Base-by-base conservation (phyloP, 2,113 vertebrate genomes). In the Falco punctatus region DNA sequence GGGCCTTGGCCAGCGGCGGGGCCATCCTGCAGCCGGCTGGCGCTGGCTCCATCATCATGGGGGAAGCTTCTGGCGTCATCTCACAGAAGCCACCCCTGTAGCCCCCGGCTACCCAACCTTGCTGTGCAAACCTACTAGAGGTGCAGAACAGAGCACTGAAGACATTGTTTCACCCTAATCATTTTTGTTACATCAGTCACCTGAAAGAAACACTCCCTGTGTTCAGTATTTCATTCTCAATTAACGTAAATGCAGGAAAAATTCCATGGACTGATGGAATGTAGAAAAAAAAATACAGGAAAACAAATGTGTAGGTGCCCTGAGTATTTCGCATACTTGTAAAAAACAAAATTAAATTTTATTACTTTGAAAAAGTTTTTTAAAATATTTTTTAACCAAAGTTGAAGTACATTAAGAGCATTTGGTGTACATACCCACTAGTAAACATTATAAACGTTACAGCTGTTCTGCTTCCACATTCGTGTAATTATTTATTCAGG, bases 231-330 rank as follows among this genome's bases (percentile, higher is more conserved):
- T 79, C 30, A 51, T 71, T 71, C 15, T 69, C 42, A 67, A 9
- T 62, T 49, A 64, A 40, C 3, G 26, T 15, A 82, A 58, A 65
- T 11, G 8, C 90, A 69, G 13, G n/a, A 46, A 86, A 81, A 81
- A 46, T 18, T 70, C 17, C 48, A 38, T 13, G 5, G 8, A 59
- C 16, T 52, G 19, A n/a, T 44, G 7, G 6, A 57, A 33, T 67
- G 58, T 18, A 59, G 27, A 10, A 59, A 61, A 86, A 4, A 30
- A 61, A 40, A 32, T 3, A 6, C 0, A 32, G 30, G n/a, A 80
- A 48, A 18, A 0, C 5, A 55, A 46, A 59, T 32, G 0, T n/a
- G 6, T 13, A 52, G 22, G 6, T 64, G 5, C 4, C 20, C 15
- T 48, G 14, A 48, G 5, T 72, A 28, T 35, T 72, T 69, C 54